Evolutionary conservation across 2,797 vertebrate species (phyloP), one percentile per base, ranked within the genome.

Genomic region (Brotula barbata): DNA sequence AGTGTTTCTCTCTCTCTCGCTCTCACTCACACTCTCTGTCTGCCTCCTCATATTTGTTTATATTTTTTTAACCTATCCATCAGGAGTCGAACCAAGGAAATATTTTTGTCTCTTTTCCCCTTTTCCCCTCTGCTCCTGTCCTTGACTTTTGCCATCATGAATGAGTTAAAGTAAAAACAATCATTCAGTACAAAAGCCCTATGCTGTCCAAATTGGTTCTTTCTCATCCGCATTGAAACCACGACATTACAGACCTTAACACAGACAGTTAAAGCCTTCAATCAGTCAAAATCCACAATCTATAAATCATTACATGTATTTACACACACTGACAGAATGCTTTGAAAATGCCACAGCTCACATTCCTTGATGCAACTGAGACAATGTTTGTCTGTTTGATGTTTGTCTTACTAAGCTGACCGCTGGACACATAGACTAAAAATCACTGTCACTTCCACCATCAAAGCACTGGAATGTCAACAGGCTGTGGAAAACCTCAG

Each of bases 321-420:
- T 64, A 68, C 47, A 40, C 60, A 63, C 31, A 66, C 42, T 62
- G 55, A 69, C 37, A 58, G 49, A 34, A 22, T 19, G 48, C 70
- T 84, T 79, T 87, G 68, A 77, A 82, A 85, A 70, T 17, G 47
- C 59, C 77, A 76, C 73, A 78, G 17, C 62, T 73, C 45, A 31
- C 52, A 85, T 85, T 86, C 83, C 69, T 83, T 53, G 43, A 77
- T 81, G 64, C 53, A 79, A 68, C 70, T 11, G 50, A 83, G 76
- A 85, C 83, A 81, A 81, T 85, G 75, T 84, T 77, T 82, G 80
- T 85, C 75, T 82, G 72, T 70, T 69, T 62, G n/a, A n/a, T 85
- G 84, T 78, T 85, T 83, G 69, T 83, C 61, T 65, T 46, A 12
- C 62, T 61, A 19, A 72, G 55, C 55, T 81, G 83, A 82, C 82